Evolutionary conservation across 2,113 vertebrate genomes (phyloP), one percentile per base, ranked within the genome.

Genomic region (Riparia riparia): DNA sequence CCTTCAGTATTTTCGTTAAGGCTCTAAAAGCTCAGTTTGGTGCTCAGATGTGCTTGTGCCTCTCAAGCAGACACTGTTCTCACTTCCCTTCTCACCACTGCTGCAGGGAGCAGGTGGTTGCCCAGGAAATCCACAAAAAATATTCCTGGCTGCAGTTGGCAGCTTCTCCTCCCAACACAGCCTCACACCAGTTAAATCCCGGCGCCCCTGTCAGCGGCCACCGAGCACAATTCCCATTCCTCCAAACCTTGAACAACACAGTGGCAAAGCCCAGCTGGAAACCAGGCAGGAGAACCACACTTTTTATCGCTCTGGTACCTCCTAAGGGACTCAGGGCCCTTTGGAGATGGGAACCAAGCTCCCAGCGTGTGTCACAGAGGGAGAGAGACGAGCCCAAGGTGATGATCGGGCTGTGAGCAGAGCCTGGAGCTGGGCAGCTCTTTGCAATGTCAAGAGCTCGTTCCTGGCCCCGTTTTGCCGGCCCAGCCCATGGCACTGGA

Each of bases 201-300:
- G 11, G 29, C n/a, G 53, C 25, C n/a, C 29, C 61, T 13, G 37
- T 7, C 73, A 7, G 71, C 7, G 74, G 17, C 60, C 34, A 7
- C 42, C 10, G 14, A 68, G 34, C 60, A 47, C 15, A 41, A 44
- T 79, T 82, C 58, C 84, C 51, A 41, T 26, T 71, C 66, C 65
- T 51, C 54, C 60, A 53, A 37, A 61, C 18, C 0, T 3, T 18
- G 32, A 91, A 15, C 37, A 21, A 1, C 3, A 2, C 3, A 2
- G 22, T 7, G 57, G 65, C 29, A 76, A 82, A 89, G 53, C 71
- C 61, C 73, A 18, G 60, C 56, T 29, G 20, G 88, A 58, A 57
- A 58, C 6, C 3, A 18, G n/a, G 29, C 7, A 18, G 37, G n/a
- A 45, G n/a, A 73, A 44, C 7, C 3, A 2, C 1, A 0, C 5